phyloP scores from a whole-genome alignment of 2,888 invertebrate species.

The Clepsis dumicolana region DNA sequence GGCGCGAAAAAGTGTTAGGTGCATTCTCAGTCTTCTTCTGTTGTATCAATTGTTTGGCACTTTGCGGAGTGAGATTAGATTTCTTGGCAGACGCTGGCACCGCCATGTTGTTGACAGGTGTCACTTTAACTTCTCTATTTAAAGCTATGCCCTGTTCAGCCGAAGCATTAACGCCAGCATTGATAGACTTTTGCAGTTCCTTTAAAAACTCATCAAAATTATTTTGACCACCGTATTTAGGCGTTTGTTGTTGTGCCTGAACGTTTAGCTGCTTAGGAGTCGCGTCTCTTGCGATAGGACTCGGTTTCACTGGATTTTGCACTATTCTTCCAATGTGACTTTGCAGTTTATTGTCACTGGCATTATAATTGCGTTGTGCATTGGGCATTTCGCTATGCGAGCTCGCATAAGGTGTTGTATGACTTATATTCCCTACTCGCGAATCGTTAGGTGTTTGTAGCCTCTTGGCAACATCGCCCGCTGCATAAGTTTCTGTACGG shows the following conservation, averaged over 20 bases:
- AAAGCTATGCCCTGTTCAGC: constrained; percentile 33
- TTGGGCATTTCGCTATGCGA: background rate
- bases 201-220: constrained; percentile 61
- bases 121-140: constrained; percentile 49
- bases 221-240: constrained; percentile 3
- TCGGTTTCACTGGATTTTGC: constrained; percentile 20
- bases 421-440: background rate
- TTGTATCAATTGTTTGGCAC: constrained; percentile 64
- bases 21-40: constrained; percentile 67
- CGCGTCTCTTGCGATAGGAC: background rate
- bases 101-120: constrained; percentile 46
- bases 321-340: constrained; percentile 6
- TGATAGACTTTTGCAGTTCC: constrained; percentile 63
- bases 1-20: constrained; percentile 76
- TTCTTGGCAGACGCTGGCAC: background rate
- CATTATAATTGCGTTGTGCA: background rate
- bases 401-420: background rate
- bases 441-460: constrained; percentile 2
- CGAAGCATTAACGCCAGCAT: constrained; percentile 58
- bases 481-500: background rate
- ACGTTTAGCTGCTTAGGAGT: background rate
- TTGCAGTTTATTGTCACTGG: constrained; percentile 4
- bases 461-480: constrained; percentile 13
- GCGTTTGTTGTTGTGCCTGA: background rate
- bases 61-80: constrained; percentile 48